Percentiles rank a stretch among this genome's conserved stretches.
Evolutionary conservation across 2,888 invertebrate genomes (phyloP).

Genomic region (Latrodectus hesperus): DNA sequence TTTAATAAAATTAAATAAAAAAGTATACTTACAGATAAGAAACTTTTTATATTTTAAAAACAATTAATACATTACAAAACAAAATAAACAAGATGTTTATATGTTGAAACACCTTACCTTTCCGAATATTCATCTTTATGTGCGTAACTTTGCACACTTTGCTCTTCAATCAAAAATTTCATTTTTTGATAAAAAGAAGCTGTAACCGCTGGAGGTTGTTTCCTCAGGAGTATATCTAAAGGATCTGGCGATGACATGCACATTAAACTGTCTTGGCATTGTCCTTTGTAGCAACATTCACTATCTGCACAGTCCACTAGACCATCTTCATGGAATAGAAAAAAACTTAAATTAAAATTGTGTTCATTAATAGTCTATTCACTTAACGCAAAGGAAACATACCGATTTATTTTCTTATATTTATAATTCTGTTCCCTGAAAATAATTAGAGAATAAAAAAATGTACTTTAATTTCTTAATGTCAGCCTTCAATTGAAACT

Average conservation of each 20-base stretch:
- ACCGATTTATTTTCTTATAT: too few relatives aligned
- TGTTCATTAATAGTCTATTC: too few relatives aligned
- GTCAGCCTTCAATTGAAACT: too few relatives aligned
- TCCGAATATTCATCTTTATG: constrained; percentile 96
- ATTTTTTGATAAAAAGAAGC: constrained; percentile 98
- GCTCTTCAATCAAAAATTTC: constrained; percentile 98
- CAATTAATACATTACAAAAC: not conserved
- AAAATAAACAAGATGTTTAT: not conserved
- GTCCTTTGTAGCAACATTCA: constrained; percentile 91
- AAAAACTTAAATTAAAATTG: too few relatives aligned
- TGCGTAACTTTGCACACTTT: constrained; percentile 97
- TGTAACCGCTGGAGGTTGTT: constrained; percentile 96
- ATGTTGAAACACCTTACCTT: constrained; percentile 82
- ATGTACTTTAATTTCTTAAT: too few relatives aligned
- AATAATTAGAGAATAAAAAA: too few relatives aligned
- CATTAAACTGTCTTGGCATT: constrained; percentile 89
- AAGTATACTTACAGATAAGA: not conserved
- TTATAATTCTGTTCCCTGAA: too few relatives aligned
- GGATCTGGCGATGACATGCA: constrained; percentile 97
- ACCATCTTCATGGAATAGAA: constrained; percentile 82
- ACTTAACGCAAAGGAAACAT: too few relatives aligned
- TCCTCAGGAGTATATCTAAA: constrained; percentile 93
- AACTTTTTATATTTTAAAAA: not conserved
- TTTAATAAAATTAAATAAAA: not conserved
- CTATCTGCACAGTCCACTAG: constrained; percentile 98